Evolutionary conservation across 2,888 invertebrate genomes (phyloP).

Genomic region (Gari tellinella): DNA sequence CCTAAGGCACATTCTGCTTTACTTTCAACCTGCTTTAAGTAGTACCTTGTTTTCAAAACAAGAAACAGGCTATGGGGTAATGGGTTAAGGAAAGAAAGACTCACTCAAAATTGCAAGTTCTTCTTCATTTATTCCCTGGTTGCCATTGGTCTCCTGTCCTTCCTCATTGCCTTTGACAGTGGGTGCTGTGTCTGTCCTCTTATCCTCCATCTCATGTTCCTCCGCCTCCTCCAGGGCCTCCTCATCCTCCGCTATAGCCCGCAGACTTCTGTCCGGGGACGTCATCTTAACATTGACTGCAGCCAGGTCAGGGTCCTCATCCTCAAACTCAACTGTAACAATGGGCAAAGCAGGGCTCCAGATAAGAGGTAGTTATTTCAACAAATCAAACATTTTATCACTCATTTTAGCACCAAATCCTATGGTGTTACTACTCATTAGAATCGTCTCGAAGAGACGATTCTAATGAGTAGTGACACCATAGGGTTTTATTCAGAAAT

Average conservation of each 20-base stretch:
- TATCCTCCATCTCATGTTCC: conserved; percentile 38
- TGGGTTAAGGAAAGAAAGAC: conserved; percentile 36
- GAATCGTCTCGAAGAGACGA: too few species aligned
- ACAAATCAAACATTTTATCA: too few species aligned
- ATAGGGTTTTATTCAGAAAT: too few species aligned
- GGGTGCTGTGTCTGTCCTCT: conserved; percentile 25
- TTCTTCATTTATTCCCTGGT: conserved; percentile 73
- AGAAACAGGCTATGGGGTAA: too few species aligned
- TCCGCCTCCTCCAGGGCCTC: conserved; percentile 65
- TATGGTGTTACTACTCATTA: too few species aligned
- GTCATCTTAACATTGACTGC: conserved; percentile 51
- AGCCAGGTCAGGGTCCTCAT: conserved; percentile 60
- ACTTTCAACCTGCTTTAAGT: too few species aligned
- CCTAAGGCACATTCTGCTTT: too few species aligned
- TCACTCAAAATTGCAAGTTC: conserved; percentile 79
- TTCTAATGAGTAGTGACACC: too few species aligned
- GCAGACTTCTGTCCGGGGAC: conserved; percentile 71
- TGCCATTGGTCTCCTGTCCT: conserved; percentile 57
- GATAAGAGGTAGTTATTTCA: too few species aligned
- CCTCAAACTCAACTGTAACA: conserved; percentile 65
- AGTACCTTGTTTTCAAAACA: too few species aligned
- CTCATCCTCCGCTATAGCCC: conserved; percentile 78
- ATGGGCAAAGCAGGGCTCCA: not conserved
- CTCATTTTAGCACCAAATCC: too few species aligned
- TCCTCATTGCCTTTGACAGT: conserved; percentile 57